phyloP scores from a whole-genome alignment of 1,140 invertebrate species.

The Cyrtorhinus lividipennis region DNA sequence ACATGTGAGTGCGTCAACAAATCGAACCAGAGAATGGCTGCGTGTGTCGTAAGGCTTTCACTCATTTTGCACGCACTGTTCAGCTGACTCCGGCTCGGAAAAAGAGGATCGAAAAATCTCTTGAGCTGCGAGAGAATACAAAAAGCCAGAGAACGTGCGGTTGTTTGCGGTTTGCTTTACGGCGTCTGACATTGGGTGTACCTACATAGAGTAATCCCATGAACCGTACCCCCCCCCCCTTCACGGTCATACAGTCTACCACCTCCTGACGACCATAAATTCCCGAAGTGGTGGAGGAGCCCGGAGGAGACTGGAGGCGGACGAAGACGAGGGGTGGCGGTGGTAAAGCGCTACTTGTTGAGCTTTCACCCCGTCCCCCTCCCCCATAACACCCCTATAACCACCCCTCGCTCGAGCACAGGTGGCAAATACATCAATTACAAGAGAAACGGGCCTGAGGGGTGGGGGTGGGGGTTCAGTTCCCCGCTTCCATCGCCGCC shows the following conservation, averaged over 20 bases:
- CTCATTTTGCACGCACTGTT: too few species aligned
- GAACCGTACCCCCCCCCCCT: neutral
- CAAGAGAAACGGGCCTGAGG: neutral
- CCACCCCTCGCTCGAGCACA: conserved; percentile 10
- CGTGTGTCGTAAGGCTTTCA: too few species aligned
- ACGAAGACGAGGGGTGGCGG: neutral
- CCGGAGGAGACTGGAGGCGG: neutral
- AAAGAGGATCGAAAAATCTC: too few species aligned
- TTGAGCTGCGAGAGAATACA: neutral
- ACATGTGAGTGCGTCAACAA: too few species aligned
- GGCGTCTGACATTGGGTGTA: neutral
- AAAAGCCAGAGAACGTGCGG: neutral
- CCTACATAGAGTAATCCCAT: conserved; percentile 3
- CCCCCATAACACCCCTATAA: neutral
- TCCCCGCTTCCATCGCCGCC: neutral
- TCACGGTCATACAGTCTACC: neutral
- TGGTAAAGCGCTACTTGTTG: neutral
- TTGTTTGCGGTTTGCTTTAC: neutral
- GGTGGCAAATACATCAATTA: conserved; percentile 22
- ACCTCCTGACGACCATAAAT: conserved; percentile 9
- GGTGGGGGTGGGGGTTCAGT: neutral
- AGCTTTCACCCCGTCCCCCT: neutral
- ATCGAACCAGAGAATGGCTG: too few species aligned
- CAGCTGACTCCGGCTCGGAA: too few species aligned
- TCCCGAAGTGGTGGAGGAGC: neutral